A percentile compares a stretch with the other conserved stretches of the same genome.
Evolutionary conservation across 2,888 invertebrate genomes (phyloP).

Genomic region (Thecocarcelia acutangulata): DNA sequence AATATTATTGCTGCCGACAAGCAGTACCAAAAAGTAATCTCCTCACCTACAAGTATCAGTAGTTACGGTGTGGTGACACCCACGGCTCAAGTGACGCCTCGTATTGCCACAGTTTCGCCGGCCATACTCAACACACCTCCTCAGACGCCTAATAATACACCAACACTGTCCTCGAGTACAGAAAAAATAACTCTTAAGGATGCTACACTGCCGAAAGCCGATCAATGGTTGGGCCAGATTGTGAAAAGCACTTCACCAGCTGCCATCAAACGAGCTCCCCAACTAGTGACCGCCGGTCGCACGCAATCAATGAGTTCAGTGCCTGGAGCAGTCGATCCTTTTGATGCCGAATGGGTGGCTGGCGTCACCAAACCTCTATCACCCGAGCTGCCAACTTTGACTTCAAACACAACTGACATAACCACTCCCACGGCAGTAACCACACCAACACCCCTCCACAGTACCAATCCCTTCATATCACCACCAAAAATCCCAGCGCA

Average conservation of each 20-base stretch:
- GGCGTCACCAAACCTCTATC: slow-evolving; percentile 82
- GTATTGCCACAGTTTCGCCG: slow-evolving; percentile 84
- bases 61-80: slow-evolving; percentile 74
- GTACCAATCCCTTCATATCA: slow-evolving; percentile 82
- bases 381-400: slow-evolving; percentile 79
- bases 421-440: slow-evolving; percentile 77
- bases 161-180: slow-evolving; percentile 83
- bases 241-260: slow-evolving; percentile 84
- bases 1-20: slow-evolving; percentile 81
- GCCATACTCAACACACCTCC: slow-evolving; percentile 82
- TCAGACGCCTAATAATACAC: slow-evolving; percentile 81
- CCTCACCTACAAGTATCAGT: slow-evolving; percentile 70
- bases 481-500: slow-evolving; percentile 81
- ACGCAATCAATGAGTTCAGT: slow-evolving; percentile 84
- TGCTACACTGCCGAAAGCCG: slow-evolving; percentile 87
- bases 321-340: slow-evolving; percentile 84
- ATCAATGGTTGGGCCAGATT: slow-evolving; percentile 91
- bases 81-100: slow-evolving; percentile 83
- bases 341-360: slow-evolving; percentile 91
- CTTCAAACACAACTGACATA: slow-evolving; percentile 78
- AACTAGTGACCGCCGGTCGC: slow-evolving; percentile 83
- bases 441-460: slow-evolving; percentile 72
- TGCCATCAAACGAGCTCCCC: slow-evolving; percentile 82
- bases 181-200: slow-evolving; percentile 73
- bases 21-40: slow-evolving; percentile 72